Percentiles rank a stretch among this genome's conserved stretches.
phyloP scores from a whole-genome alignment of 2,797 vertebrate genomes.

The Sciaenops ocellatus region DNA sequence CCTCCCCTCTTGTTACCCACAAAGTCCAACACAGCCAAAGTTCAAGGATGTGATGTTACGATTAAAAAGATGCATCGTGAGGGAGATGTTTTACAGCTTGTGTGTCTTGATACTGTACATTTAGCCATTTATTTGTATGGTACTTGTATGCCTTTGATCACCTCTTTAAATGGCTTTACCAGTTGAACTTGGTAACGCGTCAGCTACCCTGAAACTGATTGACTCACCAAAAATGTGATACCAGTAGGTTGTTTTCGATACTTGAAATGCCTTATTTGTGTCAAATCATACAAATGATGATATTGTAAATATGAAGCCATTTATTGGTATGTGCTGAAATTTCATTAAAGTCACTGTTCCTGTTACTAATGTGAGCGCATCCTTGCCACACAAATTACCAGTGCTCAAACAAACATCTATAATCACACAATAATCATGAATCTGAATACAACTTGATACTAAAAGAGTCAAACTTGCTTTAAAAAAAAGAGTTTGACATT shows the following conservation, averaged over 20 bases:
- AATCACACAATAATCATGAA: not conserved
- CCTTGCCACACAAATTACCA: slow-evolving; percentile 20
- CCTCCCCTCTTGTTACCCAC: slow-evolving; percentile 45
- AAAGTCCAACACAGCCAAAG: slow-evolving; percentile 66
- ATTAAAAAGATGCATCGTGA: slow-evolving; percentile 34
- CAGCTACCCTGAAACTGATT: slow-evolving; percentile 63
- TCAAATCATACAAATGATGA: slow-evolving; percentile 71
- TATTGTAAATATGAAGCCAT: slow-evolving; percentile 77
- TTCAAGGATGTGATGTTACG: slow-evolving; percentile 3
- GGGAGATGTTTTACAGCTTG: slow-evolving; percentile 48
- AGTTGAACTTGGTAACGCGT: slow-evolving; percentile 48
- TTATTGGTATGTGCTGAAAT: slow-evolving; percentile 71
- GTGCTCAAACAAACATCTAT: not conserved
- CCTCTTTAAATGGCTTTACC: slow-evolving; percentile 64
- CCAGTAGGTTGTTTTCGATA: slow-evolving; percentile 75
- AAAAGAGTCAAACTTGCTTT: not conserved
- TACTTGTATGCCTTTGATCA: slow-evolving; percentile 69
- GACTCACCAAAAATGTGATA: slow-evolving; percentile 74
- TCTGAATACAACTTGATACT: not conserved
- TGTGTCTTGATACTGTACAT: slow-evolving; percentile 69
- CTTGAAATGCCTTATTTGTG: slow-evolving; percentile 86
- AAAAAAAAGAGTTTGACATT: not conserved
- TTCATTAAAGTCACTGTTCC: slow-evolving; percentile 79
- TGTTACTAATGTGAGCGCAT: slow-evolving; percentile 47
- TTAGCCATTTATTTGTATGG: slow-evolving; percentile 70